Base-by-base conservation (phyloP, 2,888 invertebrate species). In the Atherix ibis region DNA sequence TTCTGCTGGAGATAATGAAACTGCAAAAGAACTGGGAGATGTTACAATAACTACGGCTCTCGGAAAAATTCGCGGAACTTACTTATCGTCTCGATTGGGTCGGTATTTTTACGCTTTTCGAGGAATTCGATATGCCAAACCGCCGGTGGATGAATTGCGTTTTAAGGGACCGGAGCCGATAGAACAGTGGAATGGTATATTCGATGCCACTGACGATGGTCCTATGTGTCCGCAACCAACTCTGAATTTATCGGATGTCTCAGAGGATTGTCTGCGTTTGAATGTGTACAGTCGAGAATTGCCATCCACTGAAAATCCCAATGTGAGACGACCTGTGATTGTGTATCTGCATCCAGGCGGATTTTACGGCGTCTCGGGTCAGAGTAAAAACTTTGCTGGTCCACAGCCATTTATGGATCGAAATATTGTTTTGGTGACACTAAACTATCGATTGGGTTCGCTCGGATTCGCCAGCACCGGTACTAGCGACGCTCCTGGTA, bases 261-360 rank as follows among this genome's bases (percentile, higher is more conserved):
- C 65, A 3, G 71, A 72, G 46, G 71, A 72, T 45, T 72, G 72
- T 42, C 51, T 72, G 13, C 59, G 65, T 6, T 46, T 72, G n/a
- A 72, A 71, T 45, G 64, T 72, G 4, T 71, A 70, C 41, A 63
- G 67, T 0, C 62, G 26, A 5, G 12, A 13, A 13, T 12, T 36
- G 8, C 31, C 36, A 8, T 16, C 27, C 15, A 18, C 14, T 44
- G 43, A 62, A 42, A 47, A 27, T 49, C 18, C 48, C 4, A 44
- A 39, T 12, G 9, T 12, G 1, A 37, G 36, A 3, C 47, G 44
- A 5, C 74, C 79, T 0, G 78, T 79, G 2, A 56, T 79, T 5
- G 65, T 78, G 2, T 75, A 64, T 51, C 61, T 79, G 31, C 78
- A 78, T 57, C 65, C 71, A 0, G 79, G 78, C 1, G 74, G 67